Percentiles rank a stretch among this genome's conserved stretches.
Evolutionary conservation across 2,113 vertebrate genomes (phyloP).

Genomic region (Theropithecus gelada): DNA sequence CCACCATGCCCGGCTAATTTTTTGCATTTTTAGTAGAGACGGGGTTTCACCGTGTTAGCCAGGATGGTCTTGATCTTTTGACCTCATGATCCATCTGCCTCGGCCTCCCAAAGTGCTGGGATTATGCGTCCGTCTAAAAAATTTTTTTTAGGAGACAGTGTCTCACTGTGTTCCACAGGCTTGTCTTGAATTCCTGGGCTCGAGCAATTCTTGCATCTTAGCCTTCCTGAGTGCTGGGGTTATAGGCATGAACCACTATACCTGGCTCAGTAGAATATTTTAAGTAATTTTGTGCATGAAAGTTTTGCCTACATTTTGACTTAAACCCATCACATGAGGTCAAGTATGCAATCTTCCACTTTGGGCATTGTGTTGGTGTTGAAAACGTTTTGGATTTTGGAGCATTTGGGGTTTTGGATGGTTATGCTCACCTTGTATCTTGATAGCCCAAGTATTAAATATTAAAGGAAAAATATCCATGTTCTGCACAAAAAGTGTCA

Average conservation of each 20-base stretch:
- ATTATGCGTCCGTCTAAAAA: too few species aligned
- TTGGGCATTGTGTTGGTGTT: not conserved
- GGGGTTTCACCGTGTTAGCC: too few species aligned
- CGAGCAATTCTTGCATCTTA: not conserved
- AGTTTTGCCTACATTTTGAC: not conserved
- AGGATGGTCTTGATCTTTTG: too few species aligned
- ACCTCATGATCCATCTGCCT: too few species aligned
- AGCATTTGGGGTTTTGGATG: not conserved
- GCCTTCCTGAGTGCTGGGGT: not conserved
- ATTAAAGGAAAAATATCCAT: not conserved
- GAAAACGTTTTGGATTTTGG: not conserved
- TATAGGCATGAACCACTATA: not conserved
- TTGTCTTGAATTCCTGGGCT: not conserved
- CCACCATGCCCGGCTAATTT: too few species aligned
- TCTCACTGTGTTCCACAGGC: not conserved
- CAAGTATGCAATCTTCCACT: not conserved
- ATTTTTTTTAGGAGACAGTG: not conserved
- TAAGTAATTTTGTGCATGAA: not conserved
- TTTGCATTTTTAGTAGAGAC: too few species aligned
- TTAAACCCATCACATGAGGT: not conserved
- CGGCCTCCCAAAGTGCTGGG: too few species aligned
- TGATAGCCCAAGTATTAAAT: not conserved
- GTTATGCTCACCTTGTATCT: not conserved
- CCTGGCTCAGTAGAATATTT: not conserved
- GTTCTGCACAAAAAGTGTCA: not conserved